Evolutionary conservation across 2,797 vertebrate genomes (phyloP), one percentile per base, ranked within the genome.

Genomic region (Enteromius paludinosus): DNA sequence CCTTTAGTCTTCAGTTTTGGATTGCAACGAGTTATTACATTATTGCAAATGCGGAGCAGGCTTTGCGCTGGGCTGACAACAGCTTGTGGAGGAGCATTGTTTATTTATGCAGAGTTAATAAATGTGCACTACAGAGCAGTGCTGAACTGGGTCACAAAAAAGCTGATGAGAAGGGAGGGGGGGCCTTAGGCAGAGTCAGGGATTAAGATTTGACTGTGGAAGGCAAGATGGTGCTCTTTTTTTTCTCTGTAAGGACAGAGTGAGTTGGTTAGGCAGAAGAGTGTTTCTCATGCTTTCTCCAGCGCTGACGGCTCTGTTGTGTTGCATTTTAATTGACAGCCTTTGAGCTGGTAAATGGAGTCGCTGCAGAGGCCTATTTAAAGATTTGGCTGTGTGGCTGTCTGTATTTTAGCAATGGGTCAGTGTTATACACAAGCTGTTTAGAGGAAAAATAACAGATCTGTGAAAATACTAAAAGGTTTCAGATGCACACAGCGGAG

Each of bases 51-150:
- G 64, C 47, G 59, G 81, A 56, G 64, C 68, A 62, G 64, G 43
- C 47, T n/a, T 65, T 45, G 54, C 45, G 43, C 43, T 28, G 14
- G 30, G n/a, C 75, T 68, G 49, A 64, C 49, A 73, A 76, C 78
- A 64, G 71, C 78, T 74, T 83, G 84, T 38, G 18, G 66, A 83
- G 75, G 12, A 70, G 66, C 68, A 71, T 86, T 59, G 81, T 87
- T 87, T 83, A 88, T 89, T 87, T 80, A 83, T 83, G 54, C 79
- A 30, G 70, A 80, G 85, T 84, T 88, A 84, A 85, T 85, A 87
- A 75, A 84, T 70, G 65, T 78, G 79, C 84, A 86, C 59, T 78
- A 69, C 78, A 84, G 75, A 86, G 79, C 61, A 61, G 54, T 43
- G 70, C 65, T 20, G 78, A 90, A 85, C 30, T 86, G 81, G 88